These are phyloP conservation scores for Drosophila oshimai DNA, from an alignment of 1,140 invertebrate genomes.

Conservation along the genomic window DNA sequence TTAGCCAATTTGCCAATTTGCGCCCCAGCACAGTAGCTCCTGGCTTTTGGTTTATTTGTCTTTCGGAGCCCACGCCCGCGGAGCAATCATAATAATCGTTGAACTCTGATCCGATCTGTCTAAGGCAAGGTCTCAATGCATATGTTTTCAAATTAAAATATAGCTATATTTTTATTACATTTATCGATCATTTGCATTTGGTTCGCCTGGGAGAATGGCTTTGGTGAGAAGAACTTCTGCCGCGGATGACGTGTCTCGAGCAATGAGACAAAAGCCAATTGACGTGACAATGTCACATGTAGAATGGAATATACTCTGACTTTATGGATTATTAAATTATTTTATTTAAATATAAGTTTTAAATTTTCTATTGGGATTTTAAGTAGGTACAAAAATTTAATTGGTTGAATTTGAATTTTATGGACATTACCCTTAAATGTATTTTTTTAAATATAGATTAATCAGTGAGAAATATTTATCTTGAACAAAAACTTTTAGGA, in stretches of 20 bases:
- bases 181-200: constrained; percentile 66
- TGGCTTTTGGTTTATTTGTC: constrained; percentile 27
- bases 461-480: no score
- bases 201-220: constrained; percentile 50
- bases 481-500: no score
- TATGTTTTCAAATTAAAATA: constrained; percentile 38
- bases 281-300: not conserved
- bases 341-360: no score
- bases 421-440: no score
- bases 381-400: no score
- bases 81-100: constrained; percentile 40
- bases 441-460: no score
- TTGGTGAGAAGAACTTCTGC: constrained; percentile 31
- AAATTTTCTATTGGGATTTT: no score
- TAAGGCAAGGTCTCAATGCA: constrained; percentile 4
- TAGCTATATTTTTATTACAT: constrained; percentile 49
- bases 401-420: no score
- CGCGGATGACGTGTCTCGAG: constrained; percentile 52
- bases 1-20: constrained; percentile 29
- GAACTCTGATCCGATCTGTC: constrained; percentile 44
- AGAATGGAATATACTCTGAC: constrained; percentile 5
- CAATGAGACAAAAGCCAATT: not conserved
- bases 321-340: not conserved
- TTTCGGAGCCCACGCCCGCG: constrained; percentile 18
- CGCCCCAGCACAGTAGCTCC: constrained; percentile 53